Conservation (phyloP, 2,888 invertebrate genomes). For the Nipponacmea schrenckii region DNA sequence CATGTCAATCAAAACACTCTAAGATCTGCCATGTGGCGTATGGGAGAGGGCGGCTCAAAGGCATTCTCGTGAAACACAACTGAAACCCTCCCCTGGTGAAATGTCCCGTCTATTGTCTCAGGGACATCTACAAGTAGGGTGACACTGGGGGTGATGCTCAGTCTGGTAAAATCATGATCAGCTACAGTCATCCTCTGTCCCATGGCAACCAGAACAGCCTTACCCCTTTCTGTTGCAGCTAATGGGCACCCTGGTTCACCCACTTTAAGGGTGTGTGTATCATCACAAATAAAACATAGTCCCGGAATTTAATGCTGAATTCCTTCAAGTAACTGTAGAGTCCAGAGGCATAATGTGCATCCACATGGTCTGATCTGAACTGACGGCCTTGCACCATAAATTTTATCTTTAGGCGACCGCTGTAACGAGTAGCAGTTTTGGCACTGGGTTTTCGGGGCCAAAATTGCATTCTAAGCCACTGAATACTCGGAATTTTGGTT, state of each 20-base stretch:
- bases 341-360: constrained; percentile 30
- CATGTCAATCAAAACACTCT: neutral
- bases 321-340: constrained; percentile 30
- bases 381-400: constrained; percentile 31
- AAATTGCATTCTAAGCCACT: constrained; percentile 33
- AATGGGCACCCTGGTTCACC: constrained; percentile 34
- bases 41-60: constrained; percentile 33
- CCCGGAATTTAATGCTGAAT: constrained; percentile 23
- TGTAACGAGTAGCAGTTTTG: constrained; percentile 22
- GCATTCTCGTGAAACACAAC: constrained; percentile 31
- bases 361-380: constrained; percentile 26
- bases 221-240: constrained; percentile 31
- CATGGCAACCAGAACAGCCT: constrained; percentile 19
- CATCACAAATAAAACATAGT: constrained; percentile 25
- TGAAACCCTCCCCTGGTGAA: constrained; percentile 31
- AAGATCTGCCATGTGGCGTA: constrained; percentile 31
- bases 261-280: constrained; percentile 33
- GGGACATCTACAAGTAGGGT: constrained; percentile 28
- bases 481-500: constrained; percentile 24
- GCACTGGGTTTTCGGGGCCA: constrained; percentile 28
- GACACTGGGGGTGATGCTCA: constrained; percentile 31
- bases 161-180: constrained; percentile 33
- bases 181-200: constrained; percentile 14
- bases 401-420: constrained; percentile 27
- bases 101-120: constrained; percentile 24